Evolutionary conservation across 2,888 invertebrate genomes (phyloP), one percentile per base, ranked within the genome.

Genomic region (Schizaphis graminum): DNA sequence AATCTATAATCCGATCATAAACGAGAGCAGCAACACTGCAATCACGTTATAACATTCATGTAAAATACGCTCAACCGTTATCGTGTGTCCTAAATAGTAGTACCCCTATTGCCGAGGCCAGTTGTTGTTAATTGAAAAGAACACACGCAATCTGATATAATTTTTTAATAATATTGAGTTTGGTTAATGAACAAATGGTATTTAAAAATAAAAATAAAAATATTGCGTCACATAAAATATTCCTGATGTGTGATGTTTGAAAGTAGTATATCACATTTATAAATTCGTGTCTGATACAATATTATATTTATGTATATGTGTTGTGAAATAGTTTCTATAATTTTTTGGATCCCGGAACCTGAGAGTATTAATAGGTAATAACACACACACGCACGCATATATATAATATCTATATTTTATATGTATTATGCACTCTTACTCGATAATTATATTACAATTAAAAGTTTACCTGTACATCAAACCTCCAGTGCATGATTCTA

Each of bases 401-500:
- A 47, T 7, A 47, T 7, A 47, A 47, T 47, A 47, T 47, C 44
- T 67, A 67, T 67, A n/a, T 67, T n/a, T 5, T n/a, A 67, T n/a
- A n/a, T 11, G 1, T 16, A 67, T n/a, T n/a, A n/a, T 61, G 26
- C 13, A 4, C 13, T 5, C 4, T 1, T 77, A 77, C 77, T 77
- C 35, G 1, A 35, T 35, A 8, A 16, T 77, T 21, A 10, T 3
- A 56, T 84, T 86, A 28, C 4, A 86, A 87, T 92, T 67, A 24
- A 57, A n/a, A 61, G 94, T 95, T 95, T 95, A 97, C 97, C 98
- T 98, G 97, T 99, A 99, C 98, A 98, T 98, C 94, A 99, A 97
- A 95, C 98, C 98, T 95, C 98, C 98, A 95, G 98, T 98, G 96
- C 98, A 99, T 95, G 98, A 98, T 96, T 99, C 98, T 94, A 98